Evolutionary conservation across 1,140 invertebrate species (phyloP).

Genomic region (Cylas formicarius): DNA sequence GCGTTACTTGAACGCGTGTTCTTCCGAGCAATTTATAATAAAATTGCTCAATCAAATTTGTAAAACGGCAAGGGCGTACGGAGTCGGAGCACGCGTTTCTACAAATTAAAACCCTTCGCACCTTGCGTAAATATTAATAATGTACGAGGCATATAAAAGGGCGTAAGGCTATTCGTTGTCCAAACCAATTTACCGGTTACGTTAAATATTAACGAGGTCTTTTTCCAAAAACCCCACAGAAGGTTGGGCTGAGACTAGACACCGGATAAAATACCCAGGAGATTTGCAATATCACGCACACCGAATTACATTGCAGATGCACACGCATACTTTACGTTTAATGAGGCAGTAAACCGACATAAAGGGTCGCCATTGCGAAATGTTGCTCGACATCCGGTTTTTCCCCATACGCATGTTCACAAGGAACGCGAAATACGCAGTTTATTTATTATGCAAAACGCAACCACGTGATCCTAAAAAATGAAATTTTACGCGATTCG

Average conservation of each 20-base stretch:
- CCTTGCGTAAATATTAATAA: slow-evolving; percentile 20
- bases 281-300: slow-evolving; percentile 26
- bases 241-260: slow-evolving; percentile 16
- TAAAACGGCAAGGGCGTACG: no score
- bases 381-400: no score
- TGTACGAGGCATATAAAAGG: slow-evolving; percentile 14
- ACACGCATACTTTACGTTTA: slow-evolving; percentile 34
- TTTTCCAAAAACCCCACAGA: slow-evolving; percentile 10
- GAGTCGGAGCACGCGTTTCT: no score
- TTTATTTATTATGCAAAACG: no score
- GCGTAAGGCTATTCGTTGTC: slow-evolving; percentile 22
- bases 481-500: no score
- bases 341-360: slow-evolving; percentile 25
- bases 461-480: no score
- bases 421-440: no score
- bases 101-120: slow-evolving; percentile 17
- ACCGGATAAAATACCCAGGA: slow-evolving; percentile 24
- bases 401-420: no score
- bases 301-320: slow-evolving; percentile 28
- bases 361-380: slow-evolving; percentile 8
- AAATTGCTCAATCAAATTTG: no score
- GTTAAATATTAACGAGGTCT: slow-evolving; percentile 19
- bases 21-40: no score
- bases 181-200: slow-evolving; percentile 21
- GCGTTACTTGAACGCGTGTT: no score